phyloP scores from a whole-genome alignment of 1,140 invertebrate genomes.

The Apis laboriosa region DNA sequence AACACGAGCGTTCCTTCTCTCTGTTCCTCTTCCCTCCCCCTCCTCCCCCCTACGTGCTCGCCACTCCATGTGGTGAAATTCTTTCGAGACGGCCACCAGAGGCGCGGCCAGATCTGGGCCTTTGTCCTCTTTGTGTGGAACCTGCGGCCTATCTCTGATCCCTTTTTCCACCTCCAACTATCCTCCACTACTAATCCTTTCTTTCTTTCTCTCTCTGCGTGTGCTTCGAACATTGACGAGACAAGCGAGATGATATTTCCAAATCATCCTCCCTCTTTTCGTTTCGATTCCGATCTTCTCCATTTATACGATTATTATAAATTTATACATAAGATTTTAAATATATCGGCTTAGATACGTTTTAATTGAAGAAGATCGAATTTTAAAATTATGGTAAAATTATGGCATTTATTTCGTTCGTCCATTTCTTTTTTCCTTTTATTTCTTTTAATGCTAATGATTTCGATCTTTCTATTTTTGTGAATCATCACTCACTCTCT shows the following conservation, averaged over 20 bases:
- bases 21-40: slow-evolving; percentile 28
- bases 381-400: too few relatives aligned
- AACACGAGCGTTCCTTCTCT: slow-evolving; percentile 38
- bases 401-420: neutral
- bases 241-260: neutral
- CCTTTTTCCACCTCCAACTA: slow-evolving; percentile 37
- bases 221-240: neutral
- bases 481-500: neutral
- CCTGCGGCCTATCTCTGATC: slow-evolving; percentile 41
- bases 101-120: slow-evolving; percentile 65
- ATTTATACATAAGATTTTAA: too few relatives aligned
- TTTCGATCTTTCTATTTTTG: too few relatives aligned
- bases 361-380: too few relatives aligned
- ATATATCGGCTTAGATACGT: too few relatives aligned
- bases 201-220: too few relatives aligned
- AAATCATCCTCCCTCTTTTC: neutral
- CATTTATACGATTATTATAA: neutral
- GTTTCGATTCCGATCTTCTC: neutral
- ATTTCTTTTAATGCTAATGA: too few relatives aligned
- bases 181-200: neutral
- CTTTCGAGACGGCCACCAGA: slow-evolving; percentile 45
- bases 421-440: neutral
- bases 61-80: slow-evolving; percentile 35
- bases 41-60: slow-evolving; percentile 20
- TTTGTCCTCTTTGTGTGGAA: slow-evolving; percentile 71